Base-by-base conservation (phyloP, 2,888 invertebrate genomes). In the Tillus elongatus region DNA sequence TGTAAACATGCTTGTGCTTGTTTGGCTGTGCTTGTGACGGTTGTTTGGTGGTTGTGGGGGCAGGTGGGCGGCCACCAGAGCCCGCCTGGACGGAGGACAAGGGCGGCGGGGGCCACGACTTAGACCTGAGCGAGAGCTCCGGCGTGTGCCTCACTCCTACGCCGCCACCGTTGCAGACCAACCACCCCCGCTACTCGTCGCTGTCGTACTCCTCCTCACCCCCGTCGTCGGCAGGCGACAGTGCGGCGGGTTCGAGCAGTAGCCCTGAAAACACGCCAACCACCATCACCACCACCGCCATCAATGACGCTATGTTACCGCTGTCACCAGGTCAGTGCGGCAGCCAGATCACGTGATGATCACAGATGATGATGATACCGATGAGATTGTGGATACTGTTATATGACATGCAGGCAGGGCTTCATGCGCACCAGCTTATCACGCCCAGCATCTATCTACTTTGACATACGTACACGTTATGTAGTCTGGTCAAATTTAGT, bases 301-400 rank as follows among this genome's bases (percentile, higher is more conserved):
- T n/a, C n/a, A n/a, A n/a, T n/a, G n/a, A n/a, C n/a, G n/a, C n/a
- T n/a, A n/a, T n/a, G n/a, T n/a, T 53, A 56, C 60, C 60, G 61
- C 65, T 59, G 52, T 60, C 63, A 60, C 63, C 64, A 66, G 66
- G 66, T 66, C 66, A 67, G 66, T 63, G 60, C 54, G 65, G 56
- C 30, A 45, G 69, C 70, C 52, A 68, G 24, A 19, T 9, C 6
- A 8, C 24, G 6, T 19, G 6, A 19, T 19, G n/a, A n/a, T n/a
- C n/a, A n/a, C 9, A 19, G 9, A 19, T 8, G 6, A 19, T 19
- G 6, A n/a, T n/a, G n/a, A n/a, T n/a, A n/a, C n/a, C n/a, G n/a
- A n/a, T 19, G 6, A 9, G 24, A 8, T 19, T 19, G 6, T 9
- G 6, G 9, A 19, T 19, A 8, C 9, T 19, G 6, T 19, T 8